phyloP scores from a whole-genome alignment of 1,140 invertebrate genomes.

The Drosophila insularis region DNA sequence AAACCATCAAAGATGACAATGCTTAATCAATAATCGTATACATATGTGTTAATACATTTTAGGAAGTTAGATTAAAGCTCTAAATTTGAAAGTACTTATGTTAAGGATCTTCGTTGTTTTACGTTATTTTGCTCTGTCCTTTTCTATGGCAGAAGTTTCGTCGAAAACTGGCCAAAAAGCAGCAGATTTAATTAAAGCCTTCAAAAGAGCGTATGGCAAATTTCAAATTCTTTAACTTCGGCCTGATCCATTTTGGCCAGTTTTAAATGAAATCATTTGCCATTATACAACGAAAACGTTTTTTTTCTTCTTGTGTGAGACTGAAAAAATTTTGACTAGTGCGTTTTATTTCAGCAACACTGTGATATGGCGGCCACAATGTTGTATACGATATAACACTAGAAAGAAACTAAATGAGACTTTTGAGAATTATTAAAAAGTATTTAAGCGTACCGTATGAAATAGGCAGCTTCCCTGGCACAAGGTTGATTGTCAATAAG shows the following conservation, averaged over 20 bases:
- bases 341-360: constrained; percentile 21
- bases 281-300: background rate
- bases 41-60: no score
- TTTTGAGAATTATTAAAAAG: no score
- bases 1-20: no score
- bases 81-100: no score
- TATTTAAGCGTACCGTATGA: constrained; percentile 33
- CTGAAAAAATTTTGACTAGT: constrained; percentile 32
- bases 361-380: constrained; percentile 62
- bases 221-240: background rate
- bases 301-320: constrained; percentile 18
- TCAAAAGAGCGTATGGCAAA: no score
- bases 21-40: no score
- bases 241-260: background rate
- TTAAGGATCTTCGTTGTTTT: no score
- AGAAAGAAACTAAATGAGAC: background rate
- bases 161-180: no score
- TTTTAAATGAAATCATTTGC: background rate
- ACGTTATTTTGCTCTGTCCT: no score
- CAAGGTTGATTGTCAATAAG: constrained; percentile 44
- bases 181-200: no score
- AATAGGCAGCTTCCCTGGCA: constrained; percentile 48
- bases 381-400: constrained; percentile 48
- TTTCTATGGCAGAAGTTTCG: no score
- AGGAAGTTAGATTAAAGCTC: no score